These are phyloP conservation scores for Thalassoma bifasciatum DNA, from an alignment of 2,113 vertebrate genomes.

Conservation along the genomic window DNA sequence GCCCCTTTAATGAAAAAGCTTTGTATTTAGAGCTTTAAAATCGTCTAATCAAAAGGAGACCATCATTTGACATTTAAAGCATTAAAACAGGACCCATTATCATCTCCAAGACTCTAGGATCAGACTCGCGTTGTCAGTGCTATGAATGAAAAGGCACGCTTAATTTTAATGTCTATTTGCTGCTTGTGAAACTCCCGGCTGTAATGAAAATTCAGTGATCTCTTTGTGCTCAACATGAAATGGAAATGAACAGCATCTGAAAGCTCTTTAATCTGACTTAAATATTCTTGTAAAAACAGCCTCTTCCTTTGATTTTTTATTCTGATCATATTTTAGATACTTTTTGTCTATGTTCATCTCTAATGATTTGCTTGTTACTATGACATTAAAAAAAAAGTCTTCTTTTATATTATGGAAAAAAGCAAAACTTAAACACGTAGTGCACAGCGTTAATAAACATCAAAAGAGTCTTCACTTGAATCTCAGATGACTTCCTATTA, in stretches of 20 bases:
- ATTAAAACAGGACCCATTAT: constrained; percentile 56
- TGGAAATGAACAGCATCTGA: constrained; percentile 66
- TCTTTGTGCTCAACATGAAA: constrained; percentile 47
- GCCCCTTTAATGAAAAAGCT: constrained; percentile 56
- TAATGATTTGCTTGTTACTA: constrained; percentile 48
- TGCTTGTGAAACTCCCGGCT: constrained; percentile 24
- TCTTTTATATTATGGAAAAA: constrained; percentile 31
- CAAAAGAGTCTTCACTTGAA: background rate
- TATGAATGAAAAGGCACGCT: constrained; percentile 48
- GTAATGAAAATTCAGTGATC: constrained; percentile 34
- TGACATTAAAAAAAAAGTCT: constrained; percentile 15
- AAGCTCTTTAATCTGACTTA: constrained; percentile 70
- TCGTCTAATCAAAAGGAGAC: constrained; percentile 51
- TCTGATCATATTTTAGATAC: constrained; percentile 57
- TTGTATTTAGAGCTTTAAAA: constrained; percentile 61
- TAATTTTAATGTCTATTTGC: constrained; percentile 64
- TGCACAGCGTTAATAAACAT: constrained; percentile 3
- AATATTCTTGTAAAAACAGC: constrained; percentile 50
- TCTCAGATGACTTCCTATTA: background rate
- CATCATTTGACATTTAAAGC: constrained; percentile 61
- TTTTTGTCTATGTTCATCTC: constrained; percentile 39
- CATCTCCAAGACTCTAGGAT: constrained; percentile 49
- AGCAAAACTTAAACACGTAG: constrained; percentile 10
- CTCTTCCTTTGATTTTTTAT: constrained; percentile 27
- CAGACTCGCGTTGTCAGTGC: constrained; percentile 58